Percentiles rank a stretch among this genome's conserved stretches.
These are phyloP conservation scores for Liopterus haemorrhoidalis DNA, from an alignment of 2,888 invertebrate genomes.

Conservation along the genomic window DNA sequence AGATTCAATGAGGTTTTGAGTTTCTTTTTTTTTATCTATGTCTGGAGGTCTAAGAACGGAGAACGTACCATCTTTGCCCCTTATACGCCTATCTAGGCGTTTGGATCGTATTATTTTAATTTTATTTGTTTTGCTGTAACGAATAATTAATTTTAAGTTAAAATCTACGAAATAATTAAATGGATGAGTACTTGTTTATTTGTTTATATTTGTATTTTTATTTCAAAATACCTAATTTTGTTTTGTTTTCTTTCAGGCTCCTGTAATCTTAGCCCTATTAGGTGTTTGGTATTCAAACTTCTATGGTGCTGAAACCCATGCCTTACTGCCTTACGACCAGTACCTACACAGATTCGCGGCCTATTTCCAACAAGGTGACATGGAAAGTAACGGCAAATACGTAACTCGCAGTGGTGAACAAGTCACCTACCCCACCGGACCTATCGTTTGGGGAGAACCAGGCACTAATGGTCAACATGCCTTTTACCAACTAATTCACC, in stretches of 20 bases:
- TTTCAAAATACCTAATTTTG: too few relatives aligned
- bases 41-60: too few relatives aligned
- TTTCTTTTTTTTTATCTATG: too few relatives aligned
- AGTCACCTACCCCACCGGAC: conserved; percentile 61
- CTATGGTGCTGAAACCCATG: conserved; percentile 91
- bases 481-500: conserved; percentile 98
- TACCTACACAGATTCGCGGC: conserved; percentile 98
- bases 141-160: too few relatives aligned
- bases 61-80: too few relatives aligned
- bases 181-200: too few relatives aligned
- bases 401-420: conserved; percentile 64
- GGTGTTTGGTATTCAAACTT: conserved; percentile 95
- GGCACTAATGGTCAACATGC: conserved; percentile 99
- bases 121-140: too few relatives aligned
- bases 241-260: conserved; percentile 64
- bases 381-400: conserved; percentile 99
- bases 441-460: conserved; percentile 96
- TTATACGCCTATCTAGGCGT: too few relatives aligned
- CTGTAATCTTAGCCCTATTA: conserved; percentile 85
- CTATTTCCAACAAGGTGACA: conserved; percentile 99
- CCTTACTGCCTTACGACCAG: conserved; percentile 96
- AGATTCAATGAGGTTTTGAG: too few relatives aligned
- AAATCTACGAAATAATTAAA: too few relatives aligned
- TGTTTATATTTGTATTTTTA: too few relatives aligned
- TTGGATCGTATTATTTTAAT: too few relatives aligned